Percentiles rank a stretch among this genome's conserved stretches.
These are phyloP conservation scores for Anarrhichthys ocellatus DNA, from an alignment of 2,113 vertebrate species.

Conservation along the genomic window DNA sequence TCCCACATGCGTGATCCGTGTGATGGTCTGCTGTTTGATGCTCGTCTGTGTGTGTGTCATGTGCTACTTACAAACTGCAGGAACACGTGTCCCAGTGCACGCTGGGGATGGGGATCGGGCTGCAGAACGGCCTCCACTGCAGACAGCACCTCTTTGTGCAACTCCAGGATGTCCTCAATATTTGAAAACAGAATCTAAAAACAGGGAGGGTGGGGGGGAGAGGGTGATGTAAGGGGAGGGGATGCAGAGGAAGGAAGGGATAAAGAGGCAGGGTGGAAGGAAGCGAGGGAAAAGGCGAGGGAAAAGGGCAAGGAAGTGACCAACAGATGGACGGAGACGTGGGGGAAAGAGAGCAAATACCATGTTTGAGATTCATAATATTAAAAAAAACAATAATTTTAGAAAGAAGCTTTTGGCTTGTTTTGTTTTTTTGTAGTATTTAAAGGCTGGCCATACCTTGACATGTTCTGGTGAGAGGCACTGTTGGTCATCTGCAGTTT, in stretches of 20 bases:
- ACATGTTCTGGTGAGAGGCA: conserved; percentile 95
- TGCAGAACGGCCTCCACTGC: conserved; percentile 90
- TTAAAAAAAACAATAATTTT: background rate
- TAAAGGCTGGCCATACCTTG: conserved; percentile 85
- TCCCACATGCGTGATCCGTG: conserved; percentile 4
- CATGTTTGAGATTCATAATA: background rate
- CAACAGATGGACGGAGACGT: conserved; percentile 38
- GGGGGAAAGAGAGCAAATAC: background rate
- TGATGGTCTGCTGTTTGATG: conserved; percentile 18
- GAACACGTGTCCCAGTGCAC: conserved; percentile 94
- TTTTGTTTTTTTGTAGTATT: background rate
- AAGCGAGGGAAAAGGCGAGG: conserved; percentile 24
- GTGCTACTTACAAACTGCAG: conserved; percentile 93
- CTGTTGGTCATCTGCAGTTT: conserved; percentile 93
- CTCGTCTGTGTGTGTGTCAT: conserved; percentile 3
- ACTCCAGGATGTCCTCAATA: conserved; percentile 95
- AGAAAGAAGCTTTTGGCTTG: background rate
- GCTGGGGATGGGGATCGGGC: conserved; percentile 94
- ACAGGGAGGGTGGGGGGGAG: conserved; percentile 23
- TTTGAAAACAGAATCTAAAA: conserved; percentile 97
- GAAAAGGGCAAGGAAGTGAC: conserved; percentile 38
- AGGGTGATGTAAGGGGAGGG: conserved; percentile 33
- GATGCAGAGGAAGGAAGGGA: conserved; percentile 50
- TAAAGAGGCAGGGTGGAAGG: conserved; percentile 23
- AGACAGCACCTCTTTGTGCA: conserved; percentile 92